Percentiles rank a stretch among this genome's conserved stretches.
Evolutionary conservation across 2,888 invertebrate genomes (phyloP).

Genomic region (Petrolisthes manimaculis): DNA sequence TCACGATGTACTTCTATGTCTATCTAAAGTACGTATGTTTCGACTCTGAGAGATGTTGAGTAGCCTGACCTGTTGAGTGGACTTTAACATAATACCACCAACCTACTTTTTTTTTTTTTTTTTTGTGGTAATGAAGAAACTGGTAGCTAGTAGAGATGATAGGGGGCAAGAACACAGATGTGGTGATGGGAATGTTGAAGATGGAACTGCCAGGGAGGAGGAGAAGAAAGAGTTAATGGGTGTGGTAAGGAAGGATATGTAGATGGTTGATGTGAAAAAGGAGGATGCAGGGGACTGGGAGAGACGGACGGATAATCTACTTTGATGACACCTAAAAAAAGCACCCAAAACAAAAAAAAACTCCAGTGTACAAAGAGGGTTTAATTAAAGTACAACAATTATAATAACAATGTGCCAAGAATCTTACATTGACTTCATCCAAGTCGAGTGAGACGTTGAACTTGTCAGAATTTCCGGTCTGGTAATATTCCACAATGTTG

Average conservation of each 20-base stretch:
- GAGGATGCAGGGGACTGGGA: not conserved
- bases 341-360: not conserved
- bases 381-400: not conserved
- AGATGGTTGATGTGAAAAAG: not conserved
- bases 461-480: not conserved
- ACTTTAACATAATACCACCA: too few species aligned
- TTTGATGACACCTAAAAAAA: not conserved
- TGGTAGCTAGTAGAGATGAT: not conserved
- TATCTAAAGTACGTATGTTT: too few species aligned
- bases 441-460: not conserved
- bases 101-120: not conserved
- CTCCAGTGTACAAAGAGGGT: not conserved
- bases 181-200: not conserved
- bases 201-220: not conserved
- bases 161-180: not conserved
- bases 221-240: not conserved
- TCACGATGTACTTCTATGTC: too few species aligned
- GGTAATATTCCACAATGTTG: constrained; percentile 27
- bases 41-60: too few species aligned
- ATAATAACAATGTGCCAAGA: not conserved
- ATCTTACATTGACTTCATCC: not conserved
- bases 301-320: not conserved
- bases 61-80: too few species aligned
- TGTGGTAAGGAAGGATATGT: not conserved
- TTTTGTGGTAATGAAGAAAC: too few species aligned